Evolutionary conservation across 2,113 vertebrate genomes (phyloP), one percentile per base, ranked within the genome.

Genomic region (Diphyllodes magnificus): DNA sequence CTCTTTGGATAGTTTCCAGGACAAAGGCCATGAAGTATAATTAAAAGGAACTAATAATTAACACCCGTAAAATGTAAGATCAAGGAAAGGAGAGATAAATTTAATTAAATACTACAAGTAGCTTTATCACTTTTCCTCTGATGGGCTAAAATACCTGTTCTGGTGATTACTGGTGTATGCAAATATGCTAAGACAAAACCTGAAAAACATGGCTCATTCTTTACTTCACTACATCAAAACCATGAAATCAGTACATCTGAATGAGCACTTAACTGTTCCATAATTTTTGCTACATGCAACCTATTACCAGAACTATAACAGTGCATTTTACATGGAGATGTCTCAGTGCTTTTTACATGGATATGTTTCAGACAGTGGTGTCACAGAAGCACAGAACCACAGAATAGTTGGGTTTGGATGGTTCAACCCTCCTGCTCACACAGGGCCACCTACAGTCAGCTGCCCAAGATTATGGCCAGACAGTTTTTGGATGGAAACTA

Each of bases 41-140:
- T 98, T 98, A 98, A 98, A 98, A 97, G 93, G 88, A 98, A 98
- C 95, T 97, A 98, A 98, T 98, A 98, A 98, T 98, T 98, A 98
- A 97, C 86, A 97, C 88, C 75, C 91, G 95, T 97, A 97, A 97
- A 98, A 97, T 83, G 82, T 94, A 97, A 97, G 88, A 95, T 68
- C 83, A 95, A 96, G 79, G 92, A 97, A 94, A 97, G 87, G 82
- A 68, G 59, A 63, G 91, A 90, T 97, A 97, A 95, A 95, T 97
- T 96, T 95, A 88, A 80, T 89, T 95, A 96, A 96, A 96, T 93
- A 94, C 66, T 96, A 71, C 81, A 95, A 96, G 71, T 71, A 84
- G 28, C 12, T 95, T 88, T 60, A 78, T 79, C 75, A 90, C 33
- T 28, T 82, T 91, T 93, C 79, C 77, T 87, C 37, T 81, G 79